phyloP scores from a whole-genome alignment of 2,113 vertebrate genomes.

The Panurus biarmicus region DNA sequence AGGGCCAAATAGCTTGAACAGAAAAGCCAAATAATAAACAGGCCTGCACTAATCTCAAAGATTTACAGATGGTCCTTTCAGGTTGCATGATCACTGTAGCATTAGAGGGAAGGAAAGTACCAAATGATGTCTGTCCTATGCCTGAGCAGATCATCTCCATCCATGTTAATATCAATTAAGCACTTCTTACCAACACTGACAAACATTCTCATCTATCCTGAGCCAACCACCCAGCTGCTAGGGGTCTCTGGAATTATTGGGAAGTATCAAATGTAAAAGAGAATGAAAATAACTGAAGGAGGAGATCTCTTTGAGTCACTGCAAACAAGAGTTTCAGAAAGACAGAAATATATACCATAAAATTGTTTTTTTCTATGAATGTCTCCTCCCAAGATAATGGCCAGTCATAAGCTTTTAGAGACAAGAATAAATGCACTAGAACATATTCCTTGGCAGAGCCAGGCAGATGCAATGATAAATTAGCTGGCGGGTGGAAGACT shows the following conservation, averaged over 20 bases:
- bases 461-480: constrained; percentile 49
- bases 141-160: constrained; percentile 3
- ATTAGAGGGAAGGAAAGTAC: background rate
- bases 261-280: background rate
- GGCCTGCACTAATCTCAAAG: constrained; percentile 35
- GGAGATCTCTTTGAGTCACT: background rate
- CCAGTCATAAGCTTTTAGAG: constrained; percentile 13
- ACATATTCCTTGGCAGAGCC: constrained; percentile 3
- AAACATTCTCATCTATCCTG: background rate
- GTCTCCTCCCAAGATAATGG: background rate
- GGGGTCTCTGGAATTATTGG: background rate
- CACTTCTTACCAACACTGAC: background rate
- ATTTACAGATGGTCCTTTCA: constrained; percentile 49
- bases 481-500: constrained; percentile 33
- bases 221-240: background rate
- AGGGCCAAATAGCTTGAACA: background rate
- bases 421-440: constrained; percentile 24
- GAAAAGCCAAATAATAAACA: constrained; percentile 36
- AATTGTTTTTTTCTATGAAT: background rate
- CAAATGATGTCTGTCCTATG: constrained; percentile 1
- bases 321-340: background rate
- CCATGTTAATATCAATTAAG: constrained; percentile 32
- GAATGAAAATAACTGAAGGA: background rate
- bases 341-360: background rate
- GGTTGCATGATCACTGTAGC: background rate